Evolutionary conservation across 2,797 vertebrate genomes (phyloP), one percentile per base, ranked within the genome.

Genomic region (Limosa lapponica): DNA sequence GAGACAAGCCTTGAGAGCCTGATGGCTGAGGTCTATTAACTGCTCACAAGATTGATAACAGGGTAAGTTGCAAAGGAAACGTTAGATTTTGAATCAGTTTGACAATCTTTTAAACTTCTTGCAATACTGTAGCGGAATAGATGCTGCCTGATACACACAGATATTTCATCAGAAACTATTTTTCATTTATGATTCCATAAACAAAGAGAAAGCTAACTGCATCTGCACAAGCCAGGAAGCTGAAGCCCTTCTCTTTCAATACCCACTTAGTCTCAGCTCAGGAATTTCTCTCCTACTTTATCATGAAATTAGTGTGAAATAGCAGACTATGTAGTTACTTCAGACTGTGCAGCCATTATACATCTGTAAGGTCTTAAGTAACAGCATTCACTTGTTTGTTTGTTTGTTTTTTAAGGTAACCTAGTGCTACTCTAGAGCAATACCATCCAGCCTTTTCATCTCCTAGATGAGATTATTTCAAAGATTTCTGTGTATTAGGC

Each of bases 21-120:
- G 93, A 96, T 92, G 89, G 92, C 93, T 69, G 91, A 96, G 89
- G 65, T 92, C 96, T 96, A 96, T 97, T 96, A 97, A 95, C 94
- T 94, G 94, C 85, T 83, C 58, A 24, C 73, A 97, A 95, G 96
- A 97, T 95, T 97, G 96, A 96, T 97, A 90, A 72, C 80, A 52
- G 77, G 65, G 62, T 2, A 90, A 82, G 66, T 27, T 90, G 84
- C 82, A 94, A 95, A 94, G 91, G 95, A 97, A 97, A 94, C 1
- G 30, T 89, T 78, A 82, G 64, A 84, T 89, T 85, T 94, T 84
- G 90, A 92, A 85, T 96, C 66, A 77, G 72, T 70, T 7, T 91
- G 73, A 88, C 69, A 34, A 64, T 58, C 51, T 94, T 89, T 89
- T 92, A 96, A 95, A 83, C 66, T 89, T 94, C 72, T 66, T 87